Evolutionary conservation across 92 coral and sea anemone species (phyloP).

Genomic region (Micromussa lordhowensis): DNA sequence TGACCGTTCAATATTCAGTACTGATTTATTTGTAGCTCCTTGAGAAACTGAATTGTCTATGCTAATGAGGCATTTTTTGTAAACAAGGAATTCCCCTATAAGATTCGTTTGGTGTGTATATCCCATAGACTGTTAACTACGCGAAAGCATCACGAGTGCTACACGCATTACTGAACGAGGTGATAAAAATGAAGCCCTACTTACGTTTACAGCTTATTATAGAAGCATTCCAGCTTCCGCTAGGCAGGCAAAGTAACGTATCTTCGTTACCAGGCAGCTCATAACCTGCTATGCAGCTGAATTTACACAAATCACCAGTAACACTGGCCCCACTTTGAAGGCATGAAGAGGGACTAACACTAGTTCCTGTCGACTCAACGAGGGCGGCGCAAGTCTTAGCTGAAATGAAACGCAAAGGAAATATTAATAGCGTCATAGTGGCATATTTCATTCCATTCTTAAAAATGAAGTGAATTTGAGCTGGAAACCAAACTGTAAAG

Average conservation of each 20-base stretch:
- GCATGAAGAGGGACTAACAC: conserved; percentile 79
- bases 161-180: no score
- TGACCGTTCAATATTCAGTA: no score
- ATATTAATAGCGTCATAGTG: neutral
- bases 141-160: no score
- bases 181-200: neutral
- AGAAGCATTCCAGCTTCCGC: conserved; percentile 68
- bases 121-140: no score
- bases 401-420: neutral
- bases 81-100: no score
- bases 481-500: neutral
- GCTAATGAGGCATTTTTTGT: no score
- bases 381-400: conserved; percentile 80
- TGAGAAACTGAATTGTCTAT: no score
- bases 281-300: conserved; percentile 81
- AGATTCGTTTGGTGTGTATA: no score
- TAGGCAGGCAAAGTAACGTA: conserved; percentile 66
- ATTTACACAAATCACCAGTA: conserved; percentile 74
- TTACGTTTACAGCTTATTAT: conserved; percentile 66
- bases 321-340: conserved; percentile 54
- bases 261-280: conserved; percentile 51
- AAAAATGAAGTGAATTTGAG: neutral
- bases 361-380: conserved; percentile 57
- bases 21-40: no score
- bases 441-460: neutral